Base-by-base conservation (phyloP, 2,113 vertebrate species). In the Pogonocichla stellata region DNA sequence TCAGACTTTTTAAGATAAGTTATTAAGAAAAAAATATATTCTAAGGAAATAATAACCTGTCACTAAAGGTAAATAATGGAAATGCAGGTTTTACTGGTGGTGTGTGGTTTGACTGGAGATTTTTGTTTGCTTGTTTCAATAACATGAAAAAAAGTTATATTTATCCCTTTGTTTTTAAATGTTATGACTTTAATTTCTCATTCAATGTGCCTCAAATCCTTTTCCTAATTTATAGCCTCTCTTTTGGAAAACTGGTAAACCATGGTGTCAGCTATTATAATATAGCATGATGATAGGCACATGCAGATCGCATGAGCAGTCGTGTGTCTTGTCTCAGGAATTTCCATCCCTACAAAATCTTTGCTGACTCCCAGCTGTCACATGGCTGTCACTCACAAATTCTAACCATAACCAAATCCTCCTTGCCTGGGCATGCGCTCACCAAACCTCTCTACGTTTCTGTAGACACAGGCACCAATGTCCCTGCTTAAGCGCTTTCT, bases 351-450 rank as follows among this genome's bases (percentile, higher is more conserved):
- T 56, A 81, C 66, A 78, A 80, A 91, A 91, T 82, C 87, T 95
- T 91, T 80, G 80, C 96, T 88, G 91, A 92, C 88, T 88, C 87
- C 90, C 94, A 95, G 94, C 93, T 96, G 93, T 96, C 95, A 97
- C 91, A 93, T 95, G 93, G 93, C 94, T 94, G 89, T 96, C 91
- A 97, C 93, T 96, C 93, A 91, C 91, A 89, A 95, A 92, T 95
- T 96, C 86, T 96, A 78, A 80, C 95, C 92, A 96, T 94, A 94
- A 95, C 92, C 94, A 93, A 95, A 91, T 90, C 72, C 74, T 86
- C 71, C 70, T 95, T 70, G 43, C 69, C 66, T 0, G 20, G 71
- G 92, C 90, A 93, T 93, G 92, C 54, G 67, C 95, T 90, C 64
- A 65, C 93, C 93, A 88, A 93, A 93, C 85, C 82, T 79, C 66